phyloP scores from a whole-genome alignment of 2,888 invertebrate species.

The Buathra laborator region DNA sequence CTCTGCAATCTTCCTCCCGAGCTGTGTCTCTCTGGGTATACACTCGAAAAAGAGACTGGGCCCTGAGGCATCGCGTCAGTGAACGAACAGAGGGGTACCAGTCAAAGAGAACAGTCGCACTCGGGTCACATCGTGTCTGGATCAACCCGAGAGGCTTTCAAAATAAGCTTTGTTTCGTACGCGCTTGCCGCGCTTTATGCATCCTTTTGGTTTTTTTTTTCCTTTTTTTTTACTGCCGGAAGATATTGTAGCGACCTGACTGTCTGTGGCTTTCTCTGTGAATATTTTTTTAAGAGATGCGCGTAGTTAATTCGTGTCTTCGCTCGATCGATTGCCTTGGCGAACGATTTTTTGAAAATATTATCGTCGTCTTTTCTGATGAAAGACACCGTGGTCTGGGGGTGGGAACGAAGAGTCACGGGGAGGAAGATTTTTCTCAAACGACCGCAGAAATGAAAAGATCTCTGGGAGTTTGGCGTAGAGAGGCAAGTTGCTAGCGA shows the following conservation, averaged over 20 bases:
- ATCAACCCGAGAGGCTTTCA: conserved; percentile 61
- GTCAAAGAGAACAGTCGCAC: conserved; percentile 67
- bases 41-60: conserved; percentile 50
- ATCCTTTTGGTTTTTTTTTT: conserved; percentile 41
- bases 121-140: conserved; percentile 63
- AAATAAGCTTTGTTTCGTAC: conserved; percentile 66
- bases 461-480: conserved; percentile 42
- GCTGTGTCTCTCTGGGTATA: conserved; percentile 52
- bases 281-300: not conserved
- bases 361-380: not conserved
- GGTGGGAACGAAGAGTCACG: conserved; percentile 27
- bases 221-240: conserved; percentile 39
- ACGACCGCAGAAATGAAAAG: conserved; percentile 62
- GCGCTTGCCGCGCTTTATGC: conserved; percentile 40
- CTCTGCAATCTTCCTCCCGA: conserved; percentile 47
- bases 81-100: conserved; percentile 53
- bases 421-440: conserved; percentile 34
- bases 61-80: conserved; percentile 58
- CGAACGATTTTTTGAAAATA: conserved; percentile 3
- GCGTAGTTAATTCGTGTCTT: not conserved
- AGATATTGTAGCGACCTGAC: conserved; percentile 1
- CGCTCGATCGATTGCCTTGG: not conserved
- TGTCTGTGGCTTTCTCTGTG: not conserved
- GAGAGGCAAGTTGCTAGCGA: conserved; percentile 51
- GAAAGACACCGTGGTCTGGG: conserved; percentile 15